These are phyloP conservation scores for Andrena bicolor DNA, from an alignment of 2,888 invertebrate species.

Conservation along the genomic window DNA sequence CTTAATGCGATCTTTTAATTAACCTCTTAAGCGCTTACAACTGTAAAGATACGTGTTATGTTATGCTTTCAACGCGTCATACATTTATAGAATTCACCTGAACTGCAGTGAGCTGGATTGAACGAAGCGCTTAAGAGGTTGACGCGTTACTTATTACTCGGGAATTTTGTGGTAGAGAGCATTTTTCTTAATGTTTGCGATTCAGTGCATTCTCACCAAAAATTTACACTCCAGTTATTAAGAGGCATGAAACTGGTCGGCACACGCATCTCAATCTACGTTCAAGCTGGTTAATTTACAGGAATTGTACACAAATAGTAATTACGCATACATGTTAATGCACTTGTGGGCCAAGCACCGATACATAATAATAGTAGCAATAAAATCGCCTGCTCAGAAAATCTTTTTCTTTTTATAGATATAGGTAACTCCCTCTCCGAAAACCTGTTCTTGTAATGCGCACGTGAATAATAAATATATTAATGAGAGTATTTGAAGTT, in stretches of 20 bases:
- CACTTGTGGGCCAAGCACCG: too few relatives aligned
- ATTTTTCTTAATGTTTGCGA: conserved; percentile 43
- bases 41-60: not conserved
- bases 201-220: conserved; percentile 33
- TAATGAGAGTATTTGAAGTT: conserved; percentile 36
- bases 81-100: not conserved
- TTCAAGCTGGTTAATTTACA: conserved; percentile 20
- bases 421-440: too few relatives aligned
- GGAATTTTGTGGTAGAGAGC: conserved; percentile 63
- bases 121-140: conserved; percentile 9
- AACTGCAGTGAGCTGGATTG: not conserved
- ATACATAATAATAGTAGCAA: too few relatives aligned
- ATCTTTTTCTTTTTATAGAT: too few relatives aligned
- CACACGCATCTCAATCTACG: not conserved
- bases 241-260: conserved; percentile 32
- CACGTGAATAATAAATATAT: not conserved
- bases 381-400: too few relatives aligned
- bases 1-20: conserved; percentile 43
- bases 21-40: conserved; percentile 9
- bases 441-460: too few relatives aligned
- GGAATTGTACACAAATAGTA: not conserved
- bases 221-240: conserved; percentile 8
- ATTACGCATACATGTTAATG: too few relatives aligned
- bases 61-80: not conserved
- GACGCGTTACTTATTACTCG: conserved; percentile 35